Evolutionary conservation across 2,113 vertebrate species (phyloP).

Genomic region (Protobothrops flavoviridis): DNA sequence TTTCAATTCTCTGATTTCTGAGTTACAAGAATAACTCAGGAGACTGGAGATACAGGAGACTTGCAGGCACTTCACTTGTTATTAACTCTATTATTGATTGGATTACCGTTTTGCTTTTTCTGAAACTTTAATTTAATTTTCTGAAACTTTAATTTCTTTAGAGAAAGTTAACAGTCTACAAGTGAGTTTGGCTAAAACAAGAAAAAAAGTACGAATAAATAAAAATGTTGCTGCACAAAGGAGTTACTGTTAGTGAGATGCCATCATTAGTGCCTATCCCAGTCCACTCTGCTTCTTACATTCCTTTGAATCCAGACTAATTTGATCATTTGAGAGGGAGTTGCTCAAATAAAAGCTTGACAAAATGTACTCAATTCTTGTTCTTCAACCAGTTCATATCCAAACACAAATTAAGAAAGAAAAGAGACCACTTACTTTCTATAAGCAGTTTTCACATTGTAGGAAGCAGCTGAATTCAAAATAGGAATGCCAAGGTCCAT

Average conservation of each 20-base stretch:
- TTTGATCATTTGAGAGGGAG: background rate
- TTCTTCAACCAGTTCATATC: background rate
- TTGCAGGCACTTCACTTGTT: background rate
- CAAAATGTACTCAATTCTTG: background rate
- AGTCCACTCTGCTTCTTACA: background rate
- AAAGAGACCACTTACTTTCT: slow-evolving; percentile 85
- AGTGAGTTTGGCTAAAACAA: background rate
- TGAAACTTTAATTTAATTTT: background rate
- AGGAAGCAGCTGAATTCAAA: slow-evolving; percentile 96
- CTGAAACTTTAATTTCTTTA: background rate
- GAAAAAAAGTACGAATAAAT: background rate
- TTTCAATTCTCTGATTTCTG: background rate
- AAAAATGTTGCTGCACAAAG: background rate
- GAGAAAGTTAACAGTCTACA: background rate
- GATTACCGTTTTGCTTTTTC: background rate
- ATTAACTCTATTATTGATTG: background rate
- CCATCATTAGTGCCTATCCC: background rate
- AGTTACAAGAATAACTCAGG: background rate
- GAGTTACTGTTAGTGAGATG: background rate
- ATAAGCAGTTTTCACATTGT: slow-evolving; percentile 99
- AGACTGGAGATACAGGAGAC: background rate
- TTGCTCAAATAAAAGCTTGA: background rate
- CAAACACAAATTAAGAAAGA: background rate
- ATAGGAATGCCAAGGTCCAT: slow-evolving; percentile 98
- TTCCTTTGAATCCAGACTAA: background rate